Evolutionary conservation across 53 echinoderm and acorn worm species (phyloP), one percentile per base, ranked within the genome.

Genomic region (Pentamera pediparva): DNA sequence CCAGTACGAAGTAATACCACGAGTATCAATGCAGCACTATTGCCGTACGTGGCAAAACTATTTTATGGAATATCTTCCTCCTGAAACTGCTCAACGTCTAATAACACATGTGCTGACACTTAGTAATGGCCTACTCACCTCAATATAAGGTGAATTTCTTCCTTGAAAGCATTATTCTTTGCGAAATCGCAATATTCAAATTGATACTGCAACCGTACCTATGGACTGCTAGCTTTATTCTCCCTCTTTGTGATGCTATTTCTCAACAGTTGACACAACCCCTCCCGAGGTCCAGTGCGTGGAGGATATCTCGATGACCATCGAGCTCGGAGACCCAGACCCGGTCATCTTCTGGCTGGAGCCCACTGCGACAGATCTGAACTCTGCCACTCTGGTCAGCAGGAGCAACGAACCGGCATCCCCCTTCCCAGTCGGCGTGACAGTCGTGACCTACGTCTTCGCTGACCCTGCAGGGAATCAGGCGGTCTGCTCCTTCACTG

Each of bases 361-460:
- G 31, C 88, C 88, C 4, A 37, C 61, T 2, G 85, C 85, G 17
- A 79, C 79, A 33, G 85, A 85, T 49, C 40, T 47, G 35, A 76
- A 74, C 49, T 79, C 79, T 36, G 79, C 65, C 2, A 22, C 54
- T 25, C 55, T 57, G 20, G 21, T 56, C 12, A 58, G 45, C n/a
- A 72, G 71, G 17, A 73, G 64, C 74, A 26, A 45, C 60, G 27
- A 15, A 4, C 74, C 81, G 28, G 74, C 74, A 48, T 28, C 32
- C 30, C 22, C 38, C 3, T 81, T 81, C 74, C 74, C 59, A 19
- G 74, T 81, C 19, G 81, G 81, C n/a, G 21, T 33, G 49, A 86
- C 86, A 0, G 3, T 36, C 24, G 81, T 81, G 25, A 65, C 78
- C 1, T 86, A 86, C 78, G 62, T 65, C 13, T 77, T 86, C 39